phyloP scores from a whole-genome alignment of 1,140 invertebrate species.

The Calliphora vicina region DNA sequence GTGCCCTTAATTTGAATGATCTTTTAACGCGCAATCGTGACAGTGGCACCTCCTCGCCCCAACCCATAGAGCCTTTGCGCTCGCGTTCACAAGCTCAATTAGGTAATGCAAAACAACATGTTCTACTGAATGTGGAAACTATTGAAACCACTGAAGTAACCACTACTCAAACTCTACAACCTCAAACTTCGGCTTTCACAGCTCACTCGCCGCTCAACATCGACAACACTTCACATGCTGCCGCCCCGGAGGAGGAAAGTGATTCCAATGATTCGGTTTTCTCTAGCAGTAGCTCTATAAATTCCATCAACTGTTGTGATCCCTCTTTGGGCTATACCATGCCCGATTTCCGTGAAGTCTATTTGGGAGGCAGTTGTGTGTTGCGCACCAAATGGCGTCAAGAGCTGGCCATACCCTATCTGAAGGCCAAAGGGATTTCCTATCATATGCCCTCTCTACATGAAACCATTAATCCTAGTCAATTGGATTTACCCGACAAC shows the following conservation, averaged over 20 bases:
- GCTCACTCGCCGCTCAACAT: constrained; percentile 36
- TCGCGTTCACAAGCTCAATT: constrained; percentile 40
- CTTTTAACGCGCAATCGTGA: constrained; percentile 54
- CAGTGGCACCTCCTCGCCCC: constrained; percentile 61
- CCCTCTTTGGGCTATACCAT: constrained; percentile 27
- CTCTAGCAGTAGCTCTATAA: constrained; percentile 60
- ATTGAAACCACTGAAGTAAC: constrained; percentile 61
- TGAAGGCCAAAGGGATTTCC: constrained; percentile 87
- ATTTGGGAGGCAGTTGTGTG: constrained; percentile 93
- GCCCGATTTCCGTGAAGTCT: constrained; percentile 57
- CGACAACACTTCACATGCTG: constrained; percentile 2
- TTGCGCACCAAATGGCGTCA: constrained; percentile 93
- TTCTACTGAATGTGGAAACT: constrained; percentile 57
- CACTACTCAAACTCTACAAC: constrained; percentile 44
- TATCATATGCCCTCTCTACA: constrained; percentile 67
- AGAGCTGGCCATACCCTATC: constrained; percentile 89
- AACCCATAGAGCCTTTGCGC: constrained; percentile 44
- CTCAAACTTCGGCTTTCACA: background rate
- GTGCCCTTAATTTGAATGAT: constrained; percentile 46
- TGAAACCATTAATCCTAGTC: constrained; percentile 49
- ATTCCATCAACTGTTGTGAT: constrained; percentile 41
- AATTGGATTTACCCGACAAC: constrained; percentile 37
- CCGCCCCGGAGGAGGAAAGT: constrained; percentile 52
- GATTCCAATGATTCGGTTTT: constrained; percentile 63
- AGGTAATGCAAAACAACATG: constrained; percentile 46